A percentile compares a stretch with the other conserved stretches of the same genome.
These are phyloP conservation scores for Drosophila imparisetae DNA, from an alignment of 2,888 invertebrate genomes.

Conservation along the genomic window DNA sequence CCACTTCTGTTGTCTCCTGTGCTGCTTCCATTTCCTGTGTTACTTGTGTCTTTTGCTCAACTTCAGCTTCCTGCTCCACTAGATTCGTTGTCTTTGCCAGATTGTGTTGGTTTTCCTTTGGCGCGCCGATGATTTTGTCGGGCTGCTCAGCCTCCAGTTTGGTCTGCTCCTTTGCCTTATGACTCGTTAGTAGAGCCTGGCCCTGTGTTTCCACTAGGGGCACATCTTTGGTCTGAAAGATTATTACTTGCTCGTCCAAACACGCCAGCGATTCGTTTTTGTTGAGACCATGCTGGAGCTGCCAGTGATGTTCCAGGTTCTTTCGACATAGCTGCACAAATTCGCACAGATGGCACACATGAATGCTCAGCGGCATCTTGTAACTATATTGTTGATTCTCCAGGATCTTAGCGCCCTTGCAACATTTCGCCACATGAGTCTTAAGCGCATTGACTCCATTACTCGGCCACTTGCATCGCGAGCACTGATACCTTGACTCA, in stretches of 20 bases:
- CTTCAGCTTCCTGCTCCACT: not conserved
- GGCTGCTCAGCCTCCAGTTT: not conserved
- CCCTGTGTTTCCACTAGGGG: slow-evolving; percentile 33
- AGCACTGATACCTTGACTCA: slow-evolving; percentile 89
- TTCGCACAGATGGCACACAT: slow-evolving; percentile 90
- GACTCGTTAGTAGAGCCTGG: not conserved
- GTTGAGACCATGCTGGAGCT: slow-evolving; percentile 70
- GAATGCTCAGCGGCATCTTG: slow-evolving; percentile 83
- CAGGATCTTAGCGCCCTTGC: slow-evolving; percentile 18
- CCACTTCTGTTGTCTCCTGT: not conserved
- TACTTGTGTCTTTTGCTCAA: not conserved
- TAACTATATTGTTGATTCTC: not conserved
- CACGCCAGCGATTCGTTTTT: not conserved
- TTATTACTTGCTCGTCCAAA: slow-evolving; percentile 30
- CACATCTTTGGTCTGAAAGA: slow-evolving; percentile 55
- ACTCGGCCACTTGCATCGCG: slow-evolving; percentile 85
- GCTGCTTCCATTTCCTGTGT: not conserved
- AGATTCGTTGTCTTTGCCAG: not conserved
- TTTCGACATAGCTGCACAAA: slow-evolving; percentile 88
- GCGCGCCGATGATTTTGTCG: not conserved
- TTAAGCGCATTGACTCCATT: slow-evolving; percentile 10
- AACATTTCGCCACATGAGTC: slow-evolving; percentile 48
- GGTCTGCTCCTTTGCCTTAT: not conserved
- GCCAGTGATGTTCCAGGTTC: slow-evolving; percentile 88
- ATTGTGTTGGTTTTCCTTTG: not conserved